Base-by-base conservation (phyloP, 2,113 vertebrate genomes). In the Ictalurus furcatus region DNA sequence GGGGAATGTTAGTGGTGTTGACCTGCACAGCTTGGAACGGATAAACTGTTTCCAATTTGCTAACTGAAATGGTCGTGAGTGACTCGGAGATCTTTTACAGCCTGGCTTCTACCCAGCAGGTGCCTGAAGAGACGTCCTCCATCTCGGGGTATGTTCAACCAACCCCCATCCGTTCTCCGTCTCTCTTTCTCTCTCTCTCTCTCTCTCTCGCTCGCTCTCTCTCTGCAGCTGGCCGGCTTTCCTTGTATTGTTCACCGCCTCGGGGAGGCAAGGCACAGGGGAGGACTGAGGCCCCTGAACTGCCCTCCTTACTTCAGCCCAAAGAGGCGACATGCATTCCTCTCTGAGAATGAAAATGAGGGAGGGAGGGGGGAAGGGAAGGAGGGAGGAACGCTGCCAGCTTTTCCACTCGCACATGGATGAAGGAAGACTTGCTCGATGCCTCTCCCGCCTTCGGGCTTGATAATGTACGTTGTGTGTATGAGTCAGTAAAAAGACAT, bases 211-310 rank as follows among this genome's bases (percentile, higher is more conserved):
- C 84, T 54, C 76, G 86, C 28, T 61, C 84, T 87, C 83, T 89
- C 28, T 61, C 85, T 88, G 91, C 93, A 90, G 94, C 90, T 87
- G 89, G 92, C 89, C 91, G 89, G 87, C 91, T 89, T 87, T 92
- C 91, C 93, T 93, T 91, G 89, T 92, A 94, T 94, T 95, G 94
- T 95, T 94, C 93, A 92, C 88, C 56, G 34, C 89, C 90, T 89
- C 92, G 88, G 86, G 88, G 91, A 94, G 93, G 94, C 93, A 86
- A 91, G 91, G 92, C 88, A 88, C 37, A 76, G 85, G 80, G 76
- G 52, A 84, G 59, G 88, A 85, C 52, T 80, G 85, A 88, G 86
- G 86, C 65, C 90, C 86, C 86, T 71, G 78, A 85, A 87, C 88
- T 79, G 52, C 74, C 87, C 83, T 58, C 73, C 78, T 87, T 88